Base-by-base conservation (phyloP, 2,113 vertebrate genomes). In the Mus pahari region DNA sequence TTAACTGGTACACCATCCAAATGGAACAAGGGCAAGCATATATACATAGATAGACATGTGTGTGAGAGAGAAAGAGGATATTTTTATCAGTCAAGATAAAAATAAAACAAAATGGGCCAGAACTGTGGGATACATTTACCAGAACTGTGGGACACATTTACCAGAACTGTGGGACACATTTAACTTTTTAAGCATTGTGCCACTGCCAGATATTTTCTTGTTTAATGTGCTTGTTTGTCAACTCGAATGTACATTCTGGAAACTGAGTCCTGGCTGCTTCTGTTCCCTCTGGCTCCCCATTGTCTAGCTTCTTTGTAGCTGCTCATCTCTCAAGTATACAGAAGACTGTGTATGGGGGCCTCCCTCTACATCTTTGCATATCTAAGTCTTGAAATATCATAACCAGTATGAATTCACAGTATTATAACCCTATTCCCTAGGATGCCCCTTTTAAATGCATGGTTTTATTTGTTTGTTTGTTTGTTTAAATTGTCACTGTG, bases 71-170 rank as follows among this genome's bases (percentile, higher is more conserved):
- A 84, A 24, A 62, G 12, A 66, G 28, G 71, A 5, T 53, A n/a
- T 71, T 77, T 82, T 96, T 78, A 74, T 73, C 50, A 89, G 64
- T 36, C 36, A 84, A 84, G 48, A 81, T 50, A 70, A 90, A 87
- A 77, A 91, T 60, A 83, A 66, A 89, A 62, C 39, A 11, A 92
- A 91, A 66, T 33, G 39, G 77, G 62, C 58, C 60, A 97, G 53
- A 33, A 20, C 11, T 62, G 14, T 55, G 45, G 92, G 66, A 82
- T 94, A 22, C 4, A 50, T 7, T 26, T 71, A 45, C 58, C 60
- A 97, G 53, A 33, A 20, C 11, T 62, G 14, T 55, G 45, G 92
- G 66, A 82, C 92, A 22, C 4, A 50, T n/a, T n/a, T n/a, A n/a
- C 58, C 60, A 97, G 53, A 33, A 20, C 11, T 62, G 14, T 55